A percentile compares a stretch with the other conserved stretches of the same genome.
Conservation (phyloP, 35 echinoderm and acorn worm species). For the Ophioderma brevispina region DNA sequence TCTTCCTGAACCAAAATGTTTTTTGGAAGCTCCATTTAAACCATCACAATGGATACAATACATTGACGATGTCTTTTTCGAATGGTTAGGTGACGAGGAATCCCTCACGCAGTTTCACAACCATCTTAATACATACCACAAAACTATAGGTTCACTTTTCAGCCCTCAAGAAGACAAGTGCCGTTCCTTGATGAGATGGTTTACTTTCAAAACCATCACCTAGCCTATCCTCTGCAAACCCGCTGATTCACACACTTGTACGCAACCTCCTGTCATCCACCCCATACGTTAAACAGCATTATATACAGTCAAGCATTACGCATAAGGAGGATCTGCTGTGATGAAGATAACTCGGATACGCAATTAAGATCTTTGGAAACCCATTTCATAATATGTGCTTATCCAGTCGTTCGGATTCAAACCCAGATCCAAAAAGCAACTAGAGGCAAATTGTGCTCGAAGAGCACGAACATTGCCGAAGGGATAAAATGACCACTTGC, state of each 20-base stretch:
- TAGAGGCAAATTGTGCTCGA: too few relatives aligned
- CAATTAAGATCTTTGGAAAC: background rate
- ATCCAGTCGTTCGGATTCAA: too few relatives aligned
- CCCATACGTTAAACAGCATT: background rate
- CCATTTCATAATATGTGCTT: too few relatives aligned
- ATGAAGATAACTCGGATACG: background rate
- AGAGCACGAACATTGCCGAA: too few relatives aligned
- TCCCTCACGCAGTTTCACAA: background rate
- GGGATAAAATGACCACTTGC: too few relatives aligned
- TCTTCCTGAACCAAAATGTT: background rate
- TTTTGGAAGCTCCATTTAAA: background rate
- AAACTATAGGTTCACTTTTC: background rate
- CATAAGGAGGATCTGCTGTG: background rate
- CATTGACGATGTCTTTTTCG: background rate
- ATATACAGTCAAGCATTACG: background rate
- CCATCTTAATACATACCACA: background rate
- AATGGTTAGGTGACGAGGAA: background rate
- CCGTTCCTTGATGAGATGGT: background rate
- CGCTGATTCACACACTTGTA: background rate
- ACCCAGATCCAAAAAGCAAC: too few relatives aligned
- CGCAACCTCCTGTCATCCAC: background rate
- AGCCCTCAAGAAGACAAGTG: background rate
- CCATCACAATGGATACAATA: background rate
- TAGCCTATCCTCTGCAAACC: background rate
- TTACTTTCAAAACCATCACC: background rate